Evolutionary conservation across 2,888 invertebrate species (phyloP).

Genomic region (Thysanoteuthis rhombus): DNA sequence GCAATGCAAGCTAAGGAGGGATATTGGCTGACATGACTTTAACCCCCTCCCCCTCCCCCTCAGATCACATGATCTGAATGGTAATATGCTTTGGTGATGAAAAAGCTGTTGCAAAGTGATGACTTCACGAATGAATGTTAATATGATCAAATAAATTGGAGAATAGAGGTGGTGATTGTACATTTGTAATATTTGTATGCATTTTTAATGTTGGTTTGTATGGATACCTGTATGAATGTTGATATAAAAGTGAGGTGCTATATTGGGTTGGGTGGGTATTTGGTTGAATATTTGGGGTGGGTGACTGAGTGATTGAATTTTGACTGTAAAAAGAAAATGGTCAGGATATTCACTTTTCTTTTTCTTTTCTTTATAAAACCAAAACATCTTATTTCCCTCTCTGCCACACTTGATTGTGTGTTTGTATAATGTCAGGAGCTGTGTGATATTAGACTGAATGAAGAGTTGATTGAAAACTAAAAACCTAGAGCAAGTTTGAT

Average conservation of each 20-base stretch:
- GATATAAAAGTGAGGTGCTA: slow-evolving; percentile 13
- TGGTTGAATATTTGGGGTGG: neutral
- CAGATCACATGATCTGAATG: neutral
- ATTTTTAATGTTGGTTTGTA: neutral
- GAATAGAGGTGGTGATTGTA: slow-evolving; percentile 31
- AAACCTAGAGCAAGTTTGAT: neutral
- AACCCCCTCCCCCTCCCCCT: neutral
- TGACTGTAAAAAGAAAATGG: neutral
- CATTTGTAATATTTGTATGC: slow-evolving; percentile 22
- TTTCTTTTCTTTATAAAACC: neutral
- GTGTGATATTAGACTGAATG: slow-evolving; percentile 27
- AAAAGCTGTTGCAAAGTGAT: slow-evolving; percentile 14
- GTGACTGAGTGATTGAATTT: slow-evolving; percentile 14
- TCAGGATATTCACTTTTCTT: neutral
- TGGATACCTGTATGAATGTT: neutral
- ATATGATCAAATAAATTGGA: neutral
- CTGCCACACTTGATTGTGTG: slow-evolving; percentile 25
- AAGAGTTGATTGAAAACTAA: slow-evolving; percentile 16
- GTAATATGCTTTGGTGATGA: neutral
- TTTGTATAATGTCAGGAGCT: slow-evolving; percentile 17
- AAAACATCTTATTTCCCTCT: neutral
- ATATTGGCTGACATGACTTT: neutral
- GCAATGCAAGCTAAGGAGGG: neutral
- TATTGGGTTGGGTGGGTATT: neutral
- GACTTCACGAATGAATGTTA: slow-evolving; percentile 19